Evolutionary conservation across 2,888 invertebrate species (phyloP), one percentile per base, ranked within the genome.

Genomic region (Bugulina stolonifera): DNA sequence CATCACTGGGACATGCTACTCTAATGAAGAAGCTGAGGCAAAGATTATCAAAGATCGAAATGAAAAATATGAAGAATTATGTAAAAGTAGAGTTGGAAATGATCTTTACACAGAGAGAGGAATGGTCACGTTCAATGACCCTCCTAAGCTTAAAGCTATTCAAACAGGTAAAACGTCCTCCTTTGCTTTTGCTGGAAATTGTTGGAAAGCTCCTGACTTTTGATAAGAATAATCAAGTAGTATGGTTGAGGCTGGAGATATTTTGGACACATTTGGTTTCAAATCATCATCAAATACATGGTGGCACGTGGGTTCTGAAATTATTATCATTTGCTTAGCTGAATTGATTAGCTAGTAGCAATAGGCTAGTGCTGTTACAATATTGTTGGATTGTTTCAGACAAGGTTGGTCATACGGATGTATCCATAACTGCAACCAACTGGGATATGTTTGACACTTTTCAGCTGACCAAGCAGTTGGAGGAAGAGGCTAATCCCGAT

Each of bases 391-490:
- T n/a, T 34, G 27, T 64, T 64, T 18, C 32, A 64, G 70, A 70
- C 25, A 70, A 70, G 52, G 43, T 70, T 25, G 43, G 52, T 23
- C 52, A 27, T 23, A 55, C 14, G 3, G 81, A 82, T 64, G 75
- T 74, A 43, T 82, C 80, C 25, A 75, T 80, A 2, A 81, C 76
- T 73, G 82, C 81, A 1, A 79, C 81, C 1, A 80, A 78, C 22
- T 84, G 83, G 82, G 83, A 83, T 73, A 83, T 84, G 84, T 80
- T 80, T 76, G 84, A 84, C 74, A 81, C 82, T 1, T 84, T 78
- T 76, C 76, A 80, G 52, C 54, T 54, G 5, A 54, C 54, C 3
- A 22, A 70, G 52, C 70, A 54, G 52, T 52, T 70, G 14, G 52
- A 70, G 25, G 70, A 70, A 10, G 70, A 27, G 32, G 29, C 64